Percentiles rank a stretch among this genome's conserved stretches.
These are phyloP conservation scores for Oceanodroma leucorhoa DNA, from an alignment of 2,797 vertebrate species.

Conservation along the genomic window DNA sequence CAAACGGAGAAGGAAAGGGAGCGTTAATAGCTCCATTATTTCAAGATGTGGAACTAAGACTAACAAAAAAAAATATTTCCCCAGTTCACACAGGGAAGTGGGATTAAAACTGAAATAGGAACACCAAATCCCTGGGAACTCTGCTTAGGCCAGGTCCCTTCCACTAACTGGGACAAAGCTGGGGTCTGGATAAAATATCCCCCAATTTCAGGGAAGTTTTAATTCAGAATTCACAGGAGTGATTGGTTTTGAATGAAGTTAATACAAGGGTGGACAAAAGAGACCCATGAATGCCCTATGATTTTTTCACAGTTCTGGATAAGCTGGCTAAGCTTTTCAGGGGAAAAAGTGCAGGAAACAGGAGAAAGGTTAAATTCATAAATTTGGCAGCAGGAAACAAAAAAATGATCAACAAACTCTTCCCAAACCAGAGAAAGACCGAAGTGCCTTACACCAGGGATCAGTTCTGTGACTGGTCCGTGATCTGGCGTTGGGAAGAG, in stretches of 20 bases:
- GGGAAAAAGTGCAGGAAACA: background rate
- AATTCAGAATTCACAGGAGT: background rate
- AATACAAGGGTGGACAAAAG: background rate
- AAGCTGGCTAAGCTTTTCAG: background rate
- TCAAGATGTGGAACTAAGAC: background rate
- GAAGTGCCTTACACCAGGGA: background rate
- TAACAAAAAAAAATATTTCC: background rate
- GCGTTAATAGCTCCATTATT: background rate
- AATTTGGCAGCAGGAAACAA: background rate
- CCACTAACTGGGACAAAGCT: background rate
- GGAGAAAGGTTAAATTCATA: background rate
- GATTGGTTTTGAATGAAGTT: background rate
- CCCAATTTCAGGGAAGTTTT: background rate
- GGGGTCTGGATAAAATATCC: background rate
- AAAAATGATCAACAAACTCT: background rate
- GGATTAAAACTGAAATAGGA: background rate
- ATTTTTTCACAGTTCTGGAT: background rate
- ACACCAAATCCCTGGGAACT: background rate
- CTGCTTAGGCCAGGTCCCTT: background rate
- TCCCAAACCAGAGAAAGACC: background rate
- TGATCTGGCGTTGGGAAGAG: background rate
- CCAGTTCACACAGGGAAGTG: background rate
- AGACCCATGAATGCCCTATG: background rate
- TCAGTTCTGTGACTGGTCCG: rapidly evolving
- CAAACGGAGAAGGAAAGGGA: background rate